These are phyloP conservation scores for Neuroscelio doddi DNA, from an alignment of 2,888 invertebrate genomes.

Conservation along the genomic window DNA sequence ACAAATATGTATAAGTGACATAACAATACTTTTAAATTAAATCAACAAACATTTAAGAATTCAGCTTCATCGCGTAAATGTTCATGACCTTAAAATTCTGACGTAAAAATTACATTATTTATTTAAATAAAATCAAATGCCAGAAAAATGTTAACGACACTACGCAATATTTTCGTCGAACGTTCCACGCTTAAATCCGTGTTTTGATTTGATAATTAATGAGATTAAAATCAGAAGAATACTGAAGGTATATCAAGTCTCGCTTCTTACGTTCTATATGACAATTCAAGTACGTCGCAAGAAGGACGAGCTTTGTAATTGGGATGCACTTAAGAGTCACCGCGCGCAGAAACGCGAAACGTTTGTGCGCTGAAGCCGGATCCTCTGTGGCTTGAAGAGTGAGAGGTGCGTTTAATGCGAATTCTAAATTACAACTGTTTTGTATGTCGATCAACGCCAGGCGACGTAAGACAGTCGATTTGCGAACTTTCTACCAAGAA, in stretches of 20 bases:
- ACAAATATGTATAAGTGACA: no score
- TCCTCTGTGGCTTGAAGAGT: slow-evolving; percentile 24
- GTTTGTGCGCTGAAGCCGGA: slow-evolving; percentile 11
- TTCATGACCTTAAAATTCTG: no score
- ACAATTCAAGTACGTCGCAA: slow-evolving; percentile 27
- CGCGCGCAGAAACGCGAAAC: slow-evolving; percentile 48
- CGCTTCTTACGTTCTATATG: no score
- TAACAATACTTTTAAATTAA: no score
- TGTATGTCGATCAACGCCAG: slow-evolving; percentile 51
- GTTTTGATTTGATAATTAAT: slow-evolving; percentile 24
- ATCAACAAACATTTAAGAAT: no score
- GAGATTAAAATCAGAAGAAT: slow-evolving; percentile 29
- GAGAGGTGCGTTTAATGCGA: slow-evolving; percentile 49
- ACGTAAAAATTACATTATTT: slow-evolving; percentile 16
- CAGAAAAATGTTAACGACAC: neutral
- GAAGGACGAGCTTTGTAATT: slow-evolving; percentile 51
- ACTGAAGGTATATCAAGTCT: no score
- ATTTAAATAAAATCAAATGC: neutral
- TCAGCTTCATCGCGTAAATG: no score
- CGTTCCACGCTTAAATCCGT: slow-evolving; percentile 17
- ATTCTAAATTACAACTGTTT: slow-evolving; percentile 52
- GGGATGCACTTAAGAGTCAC: slow-evolving; percentile 62
- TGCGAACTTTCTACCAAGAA: slow-evolving; percentile 47
- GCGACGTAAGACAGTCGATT: slow-evolving; percentile 34
- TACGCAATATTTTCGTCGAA: neutral